Percentiles rank a stretch among this genome's conserved stretches.
Conservation (phyloP, 2,113 vertebrate genomes). For the Oryctolagus cuniculus region DNA sequence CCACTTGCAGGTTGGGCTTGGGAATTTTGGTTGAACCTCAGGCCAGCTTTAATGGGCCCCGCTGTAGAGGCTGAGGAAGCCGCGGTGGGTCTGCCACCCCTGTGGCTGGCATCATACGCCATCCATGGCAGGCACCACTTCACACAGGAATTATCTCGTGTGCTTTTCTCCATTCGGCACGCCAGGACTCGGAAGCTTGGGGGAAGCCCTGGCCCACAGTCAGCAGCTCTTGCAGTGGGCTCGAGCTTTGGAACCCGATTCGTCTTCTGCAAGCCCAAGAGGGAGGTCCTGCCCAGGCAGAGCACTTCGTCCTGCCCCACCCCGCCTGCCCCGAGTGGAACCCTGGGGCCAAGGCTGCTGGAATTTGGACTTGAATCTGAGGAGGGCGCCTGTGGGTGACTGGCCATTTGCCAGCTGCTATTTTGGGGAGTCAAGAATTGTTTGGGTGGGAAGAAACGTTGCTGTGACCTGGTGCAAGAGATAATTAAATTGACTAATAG, state of each 20-base stretch:
- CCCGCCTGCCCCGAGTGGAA: not conserved
- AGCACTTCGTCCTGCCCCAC: not conserved
- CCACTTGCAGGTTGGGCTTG: not conserved
- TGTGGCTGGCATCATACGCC: not conserved
- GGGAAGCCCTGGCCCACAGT: not conserved
- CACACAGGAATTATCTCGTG: not conserved
- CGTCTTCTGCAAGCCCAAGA: not conserved
- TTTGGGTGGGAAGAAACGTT: conserved; percentile 36
- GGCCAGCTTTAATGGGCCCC: too few relatives aligned
- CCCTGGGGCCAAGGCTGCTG: not conserved
- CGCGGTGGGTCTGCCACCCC: not conserved
- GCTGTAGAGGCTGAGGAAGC: too few relatives aligned
- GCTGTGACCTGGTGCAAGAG: not conserved
- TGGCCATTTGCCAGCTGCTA: not conserved
- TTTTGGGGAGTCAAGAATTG: not conserved
- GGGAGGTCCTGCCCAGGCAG: not conserved
- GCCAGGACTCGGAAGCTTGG: conserved; percentile 8
- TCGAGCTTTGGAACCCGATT: not conserved
- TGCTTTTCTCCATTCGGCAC: conserved; percentile 19
- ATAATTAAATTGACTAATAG: not conserved
- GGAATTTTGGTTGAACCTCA: not conserved
- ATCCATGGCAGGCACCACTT: not conserved
- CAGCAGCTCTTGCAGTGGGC: not conserved
- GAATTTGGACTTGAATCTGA: conserved; percentile 26
- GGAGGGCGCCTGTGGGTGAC: not conserved